A percentile compares a stretch with the other conserved stretches of the same genome.
Evolutionary conservation across 2,113 vertebrate species (phyloP).

Genomic region (Melanotaenia duboulayi): DNA sequence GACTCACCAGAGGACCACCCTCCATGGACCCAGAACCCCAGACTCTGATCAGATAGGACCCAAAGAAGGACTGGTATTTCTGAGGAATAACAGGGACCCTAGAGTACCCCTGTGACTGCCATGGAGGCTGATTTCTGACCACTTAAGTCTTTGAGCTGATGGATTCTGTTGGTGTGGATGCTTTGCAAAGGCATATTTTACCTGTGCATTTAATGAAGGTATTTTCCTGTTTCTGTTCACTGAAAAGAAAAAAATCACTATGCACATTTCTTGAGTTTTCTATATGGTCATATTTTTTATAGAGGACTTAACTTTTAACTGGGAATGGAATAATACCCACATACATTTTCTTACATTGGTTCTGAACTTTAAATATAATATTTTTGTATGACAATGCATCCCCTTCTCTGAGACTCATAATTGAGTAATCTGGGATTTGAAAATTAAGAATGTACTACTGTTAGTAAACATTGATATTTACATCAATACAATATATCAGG

Average conservation of each 20-base stretch:
- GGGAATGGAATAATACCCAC: slow-evolving; percentile 63
- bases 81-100: slow-evolving; percentile 38
- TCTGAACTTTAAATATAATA: slow-evolving; percentile 61
- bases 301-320: slow-evolving; percentile 59
- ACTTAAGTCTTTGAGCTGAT: slow-evolving; percentile 32
- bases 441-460: slow-evolving; percentile 87
- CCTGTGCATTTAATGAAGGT: slow-evolving; percentile 67
- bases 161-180: slow-evolving; percentile 23
- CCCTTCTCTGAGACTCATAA: slow-evolving; percentile 55
- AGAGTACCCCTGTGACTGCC: slow-evolving; percentile 4
- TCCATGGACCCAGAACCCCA: slow-evolving; percentile 69
- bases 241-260: slow-evolving; percentile 61
- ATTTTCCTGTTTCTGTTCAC: slow-evolving; percentile 60
- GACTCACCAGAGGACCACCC: slow-evolving; percentile 83
- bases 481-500: slow-evolving; percentile 85
- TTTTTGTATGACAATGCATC: slow-evolving; percentile 69
- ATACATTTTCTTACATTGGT: slow-evolving; percentile 80
- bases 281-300: slow-evolving; percentile 71
- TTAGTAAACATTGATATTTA: slow-evolving; percentile 79
- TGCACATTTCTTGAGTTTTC: slow-evolving; percentile 76
- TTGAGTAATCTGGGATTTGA: slow-evolving; percentile 82
- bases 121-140: slow-evolving; percentile 6
- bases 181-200: slow-evolving; percentile 50
- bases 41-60: slow-evolving; percentile 75
- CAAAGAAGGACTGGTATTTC: slow-evolving; percentile 61